phyloP scores from a whole-genome alignment of 1,140 invertebrate genomes.

The Hermetia illucens region DNA sequence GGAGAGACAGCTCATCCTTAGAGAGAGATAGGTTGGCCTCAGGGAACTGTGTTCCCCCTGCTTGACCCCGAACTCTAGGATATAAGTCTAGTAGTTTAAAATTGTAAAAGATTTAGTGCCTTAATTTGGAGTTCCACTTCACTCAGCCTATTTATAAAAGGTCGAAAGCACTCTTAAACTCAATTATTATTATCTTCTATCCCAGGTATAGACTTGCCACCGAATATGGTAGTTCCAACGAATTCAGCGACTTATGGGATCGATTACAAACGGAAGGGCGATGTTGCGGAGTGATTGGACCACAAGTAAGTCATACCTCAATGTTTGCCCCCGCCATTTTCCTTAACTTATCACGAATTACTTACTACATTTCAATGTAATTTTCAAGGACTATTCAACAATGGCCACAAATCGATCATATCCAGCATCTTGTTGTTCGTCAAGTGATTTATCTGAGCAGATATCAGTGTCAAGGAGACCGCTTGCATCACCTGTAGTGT shows the following conservation, averaged over 20 bases:
- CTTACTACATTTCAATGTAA: too few species aligned
- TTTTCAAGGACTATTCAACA: constrained; percentile 1
- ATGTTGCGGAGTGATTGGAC: constrained; percentile 65
- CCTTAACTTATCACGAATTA: not conserved
- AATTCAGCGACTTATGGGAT: constrained; percentile 69
- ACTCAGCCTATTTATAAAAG: too few species aligned
- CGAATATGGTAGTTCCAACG: constrained; percentile 56
- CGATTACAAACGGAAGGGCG: constrained; percentile 55
- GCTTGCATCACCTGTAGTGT: constrained; percentile 7
- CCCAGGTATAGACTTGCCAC: constrained; percentile 28
- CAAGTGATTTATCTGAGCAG: constrained; percentile 4
- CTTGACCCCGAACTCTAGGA: too few species aligned
- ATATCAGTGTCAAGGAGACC: constrained; percentile 6
- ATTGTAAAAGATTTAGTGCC: too few species aligned
- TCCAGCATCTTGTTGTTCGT: constrained; percentile 6
- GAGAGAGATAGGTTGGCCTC: too few species aligned
- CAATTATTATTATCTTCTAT: not conserved
- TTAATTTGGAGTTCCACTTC: too few species aligned
- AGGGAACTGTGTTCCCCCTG: too few species aligned
- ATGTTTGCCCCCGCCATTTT: not conserved
- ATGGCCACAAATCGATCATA: constrained; percentile 5
- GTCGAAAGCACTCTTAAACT: too few species aligned
- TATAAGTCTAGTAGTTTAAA: too few species aligned
- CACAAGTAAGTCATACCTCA: constrained; percentile 16
- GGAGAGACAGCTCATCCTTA: too few species aligned